phyloP scores from a whole-genome alignment of 2,797 vertebrate genomes.

The Crocidura indochinensis region DNA sequence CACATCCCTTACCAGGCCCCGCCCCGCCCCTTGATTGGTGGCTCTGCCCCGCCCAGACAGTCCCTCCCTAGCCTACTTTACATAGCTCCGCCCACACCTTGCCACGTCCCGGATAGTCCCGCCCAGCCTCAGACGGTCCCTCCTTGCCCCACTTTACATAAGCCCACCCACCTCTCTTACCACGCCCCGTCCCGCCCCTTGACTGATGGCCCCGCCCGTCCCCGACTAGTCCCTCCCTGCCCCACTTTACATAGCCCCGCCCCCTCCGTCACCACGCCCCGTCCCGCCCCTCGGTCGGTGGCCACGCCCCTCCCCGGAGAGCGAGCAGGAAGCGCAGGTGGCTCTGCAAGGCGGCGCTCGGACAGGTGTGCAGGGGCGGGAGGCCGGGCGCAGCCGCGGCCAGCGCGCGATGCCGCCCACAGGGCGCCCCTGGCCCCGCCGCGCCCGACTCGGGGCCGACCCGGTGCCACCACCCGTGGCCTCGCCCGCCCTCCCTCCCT shows the following conservation, averaged over 20 bases:
- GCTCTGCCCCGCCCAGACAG: rapidly evolving
- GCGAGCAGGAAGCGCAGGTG: constrained; percentile 51
- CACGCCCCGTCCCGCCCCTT: too few species aligned
- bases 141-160: background rate
- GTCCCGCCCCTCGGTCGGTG: too few species aligned
- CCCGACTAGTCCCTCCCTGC: background rate
- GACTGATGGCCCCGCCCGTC: rapidly evolving
- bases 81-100: too few species aligned
- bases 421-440: background rate
- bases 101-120: background rate
- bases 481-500: too few species aligned
- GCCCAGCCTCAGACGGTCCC: background rate
- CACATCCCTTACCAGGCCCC: too few species aligned
- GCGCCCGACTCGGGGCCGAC: too few species aligned
- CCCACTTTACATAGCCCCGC: too few species aligned
- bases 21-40: background rate
- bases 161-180: too few species aligned
- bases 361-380: constrained; percentile 69
- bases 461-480: too few species aligned
- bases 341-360: background rate
- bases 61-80: background rate
- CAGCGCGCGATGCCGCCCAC: background rate
- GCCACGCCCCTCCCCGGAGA: constrained; percentile 45
- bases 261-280: background rate
- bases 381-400: background rate